Conservation (phyloP, 2,888 invertebrate genomes). For the Xanthorhoe designata region DNA sequence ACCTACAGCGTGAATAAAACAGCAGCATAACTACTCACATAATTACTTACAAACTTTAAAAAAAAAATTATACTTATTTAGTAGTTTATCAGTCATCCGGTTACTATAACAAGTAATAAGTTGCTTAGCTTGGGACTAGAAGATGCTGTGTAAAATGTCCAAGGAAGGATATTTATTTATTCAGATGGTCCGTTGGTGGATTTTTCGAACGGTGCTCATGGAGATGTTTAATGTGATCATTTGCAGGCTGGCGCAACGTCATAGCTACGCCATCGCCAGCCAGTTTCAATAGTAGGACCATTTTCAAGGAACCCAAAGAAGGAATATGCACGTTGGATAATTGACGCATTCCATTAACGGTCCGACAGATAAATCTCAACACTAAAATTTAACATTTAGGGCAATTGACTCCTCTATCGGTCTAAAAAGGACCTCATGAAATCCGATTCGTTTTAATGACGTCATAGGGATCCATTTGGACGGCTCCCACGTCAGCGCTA, state of each 20-base stretch:
- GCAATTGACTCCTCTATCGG: constrained; percentile 45
- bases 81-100: too few species aligned
- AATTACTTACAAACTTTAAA: too few species aligned
- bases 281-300: constrained; percentile 11
- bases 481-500: constrained; percentile 68
- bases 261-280: neutral
- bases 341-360: constrained; percentile 45
- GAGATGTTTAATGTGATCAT: neutral
- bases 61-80: too few species aligned
- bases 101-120: too few species aligned
- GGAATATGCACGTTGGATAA: constrained; percentile 33
- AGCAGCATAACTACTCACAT: too few species aligned
- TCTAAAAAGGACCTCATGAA: constrained; percentile 52
- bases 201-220: too few species aligned
- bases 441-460: constrained; percentile 59
- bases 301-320: constrained; percentile 21
- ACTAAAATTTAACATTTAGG: constrained; percentile 47
- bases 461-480: constrained; percentile 74
- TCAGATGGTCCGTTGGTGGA: too few species aligned
- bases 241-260: neutral
- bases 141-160: too few species aligned
- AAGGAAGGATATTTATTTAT: too few species aligned
- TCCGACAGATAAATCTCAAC: constrained; percentile 43
- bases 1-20: too few species aligned
- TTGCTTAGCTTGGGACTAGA: too few species aligned